Conservation (phyloP, 2,113 vertebrate species). For the Odocoileus hemionus region DNA sequence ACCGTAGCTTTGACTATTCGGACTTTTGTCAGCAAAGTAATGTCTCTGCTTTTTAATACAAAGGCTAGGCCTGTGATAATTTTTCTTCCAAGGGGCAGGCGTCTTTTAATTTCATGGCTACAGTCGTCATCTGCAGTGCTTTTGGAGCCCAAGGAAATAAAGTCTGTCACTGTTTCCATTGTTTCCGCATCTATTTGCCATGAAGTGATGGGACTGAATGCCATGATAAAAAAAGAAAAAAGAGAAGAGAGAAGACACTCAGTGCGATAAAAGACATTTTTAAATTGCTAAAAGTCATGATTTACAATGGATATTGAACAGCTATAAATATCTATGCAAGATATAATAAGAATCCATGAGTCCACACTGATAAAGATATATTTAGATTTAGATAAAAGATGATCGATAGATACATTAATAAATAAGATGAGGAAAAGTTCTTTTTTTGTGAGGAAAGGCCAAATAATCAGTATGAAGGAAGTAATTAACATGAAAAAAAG, state of each 20-base stretch:
- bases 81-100: background rate
- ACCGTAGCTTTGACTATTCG: background rate
- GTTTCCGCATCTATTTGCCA: background rate
- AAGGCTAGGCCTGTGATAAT: background rate
- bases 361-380: background rate
- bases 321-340: background rate
- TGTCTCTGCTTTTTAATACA: background rate
- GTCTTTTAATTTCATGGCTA: background rate
- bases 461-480: background rate
- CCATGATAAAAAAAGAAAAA: background rate
- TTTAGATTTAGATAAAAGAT: background rate
- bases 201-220: background rate
- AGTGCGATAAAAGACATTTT: background rate
- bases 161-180: background rate
- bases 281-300: background rate
- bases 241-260: background rate
- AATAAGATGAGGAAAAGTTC: background rate
- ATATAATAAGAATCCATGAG: background rate
- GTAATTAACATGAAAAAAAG: background rate
- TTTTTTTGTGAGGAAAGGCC: background rate
- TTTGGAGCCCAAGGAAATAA: background rate
- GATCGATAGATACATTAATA: background rate
- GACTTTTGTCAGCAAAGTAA: background rate
- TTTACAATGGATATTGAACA: background rate
- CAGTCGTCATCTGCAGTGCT: background rate